Base-by-base conservation (phyloP, 2,888 invertebrate species). In the Ptilodon capucinus region DNA sequence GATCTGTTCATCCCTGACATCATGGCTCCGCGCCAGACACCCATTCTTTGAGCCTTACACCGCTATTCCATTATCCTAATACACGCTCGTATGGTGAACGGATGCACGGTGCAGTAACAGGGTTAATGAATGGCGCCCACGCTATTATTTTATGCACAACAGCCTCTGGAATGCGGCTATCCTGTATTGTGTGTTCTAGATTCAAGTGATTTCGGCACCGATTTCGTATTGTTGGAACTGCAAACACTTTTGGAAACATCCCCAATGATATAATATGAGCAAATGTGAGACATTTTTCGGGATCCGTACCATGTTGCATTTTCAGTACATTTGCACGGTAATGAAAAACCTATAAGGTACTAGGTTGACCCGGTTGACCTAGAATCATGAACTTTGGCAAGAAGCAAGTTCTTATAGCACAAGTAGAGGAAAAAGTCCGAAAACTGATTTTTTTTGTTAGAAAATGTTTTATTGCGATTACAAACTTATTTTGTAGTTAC, bases 51-150 rank as follows among this genome's bases (percentile, higher is more conserved):
- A 18, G 18, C 11, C 32, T 32, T 32, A 32, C 32, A 32, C 11
- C 17, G 11, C 39, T 40, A 40, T 23, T 40, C 39, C 39, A 40
- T 40, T 23, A 40, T 23, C 13, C 23, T 21, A 40, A 40, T 40
- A 35, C 11, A 17, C 8, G 17, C 7, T 35, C 11, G 9, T 35
- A 17, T 35, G 17, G 35, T 2, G 16, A 35, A 4, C 16, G 32
- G 32, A 32, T 32, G 17, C 35, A 17, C 11, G 17, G 0, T 11
- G 35, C 35, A 35, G 35, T 35, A 17, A 35, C 11, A 35, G 18
- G 17, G 17, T 35, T 35, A 35, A 35, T 35, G 17, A 35, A 35
- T 14, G 14, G 32, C 17, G 18, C 3, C 35, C 35, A 5, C 17
- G 11, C 17, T 16, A 35, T 35, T 35, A 32, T 32, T 32, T 32